Percentiles rank a stretch among this genome's conserved stretches.
Evolutionary conservation across 2,888 invertebrate genomes (phyloP).

Genomic region (Standfussiana lucernea): DNA sequence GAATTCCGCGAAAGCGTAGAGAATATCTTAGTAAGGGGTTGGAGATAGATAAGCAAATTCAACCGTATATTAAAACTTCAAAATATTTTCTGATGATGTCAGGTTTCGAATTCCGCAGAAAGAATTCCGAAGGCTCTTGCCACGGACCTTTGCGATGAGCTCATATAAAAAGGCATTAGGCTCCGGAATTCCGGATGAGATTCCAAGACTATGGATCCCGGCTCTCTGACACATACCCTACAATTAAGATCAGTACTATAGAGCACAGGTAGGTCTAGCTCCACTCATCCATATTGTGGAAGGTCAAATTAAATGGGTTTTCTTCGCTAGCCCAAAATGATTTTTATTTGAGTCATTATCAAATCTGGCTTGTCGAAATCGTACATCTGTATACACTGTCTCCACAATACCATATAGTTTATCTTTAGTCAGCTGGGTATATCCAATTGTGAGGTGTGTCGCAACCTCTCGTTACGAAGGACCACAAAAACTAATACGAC

Average conservation of each 20-base stretch:
- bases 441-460: conserved; percentile 69
- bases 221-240: not conserved
- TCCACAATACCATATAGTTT: conserved; percentile 15
- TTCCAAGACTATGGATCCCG: conserved; percentile 12
- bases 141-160: conserved; percentile 25
- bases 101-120: conserved; percentile 8
- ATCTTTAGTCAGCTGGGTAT: conserved; percentile 58
- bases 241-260: not conserved
- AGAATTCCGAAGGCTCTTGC: conserved; percentile 24
- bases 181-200: conserved; percentile 24
- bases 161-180: conserved; percentile 50
- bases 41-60: not conserved
- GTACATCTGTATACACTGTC: not conserved
- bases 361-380: not conserved
- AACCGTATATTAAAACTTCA: not conserved
- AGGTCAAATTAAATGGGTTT: not conserved
- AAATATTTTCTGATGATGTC: conserved; percentile 1
- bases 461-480: conserved; percentile 74
- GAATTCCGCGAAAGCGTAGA: conserved; percentile 18
- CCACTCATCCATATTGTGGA: too few relatives aligned
- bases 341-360: not conserved
- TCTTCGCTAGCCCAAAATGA: not conserved
- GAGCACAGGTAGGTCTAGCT: not conserved
- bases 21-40: not conserved
- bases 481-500: conserved; percentile 78